Evolutionary conservation across 2,888 invertebrate species (phyloP).

Genomic region (Portevinia maculata): DNA sequence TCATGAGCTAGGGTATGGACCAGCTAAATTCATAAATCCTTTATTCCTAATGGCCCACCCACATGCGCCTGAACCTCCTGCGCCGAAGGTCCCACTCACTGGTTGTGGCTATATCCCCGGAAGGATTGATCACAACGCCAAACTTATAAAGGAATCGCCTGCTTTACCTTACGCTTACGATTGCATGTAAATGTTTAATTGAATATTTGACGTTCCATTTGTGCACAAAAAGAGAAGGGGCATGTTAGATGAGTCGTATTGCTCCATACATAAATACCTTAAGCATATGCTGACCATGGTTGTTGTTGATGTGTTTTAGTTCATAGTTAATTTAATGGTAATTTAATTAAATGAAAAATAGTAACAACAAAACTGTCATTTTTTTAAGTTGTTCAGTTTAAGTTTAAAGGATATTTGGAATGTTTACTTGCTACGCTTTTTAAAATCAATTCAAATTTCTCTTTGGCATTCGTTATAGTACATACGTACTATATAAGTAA

Average conservation of each 20-base stretch:
- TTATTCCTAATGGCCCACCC: slow-evolving; percentile 74
- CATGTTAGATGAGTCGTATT: slow-evolving; percentile 19
- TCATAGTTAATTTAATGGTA: slow-evolving; percentile 32
- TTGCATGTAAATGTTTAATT: slow-evolving; percentile 56
- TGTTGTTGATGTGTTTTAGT: slow-evolving; percentile 70
- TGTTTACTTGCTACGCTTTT: too few species aligned
- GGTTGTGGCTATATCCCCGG: slow-evolving; percentile 80
- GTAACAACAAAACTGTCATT: too few species aligned
- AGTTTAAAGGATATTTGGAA: too few species aligned
- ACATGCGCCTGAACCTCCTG: slow-evolving; percentile 27
- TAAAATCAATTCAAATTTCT: too few species aligned
- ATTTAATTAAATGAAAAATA: not conserved
- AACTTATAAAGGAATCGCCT: slow-evolving; percentile 47
- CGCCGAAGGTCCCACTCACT: not conserved
- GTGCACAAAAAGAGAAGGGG: slow-evolving; percentile 31
- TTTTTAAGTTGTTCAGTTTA: too few species aligned
- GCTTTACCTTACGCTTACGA: slow-evolving; percentile 29
- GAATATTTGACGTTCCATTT: slow-evolving; percentile 16
- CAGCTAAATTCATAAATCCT: slow-evolving; percentile 81
- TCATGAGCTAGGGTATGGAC: slow-evolving; percentile 83
- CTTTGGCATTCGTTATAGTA: too few species aligned
- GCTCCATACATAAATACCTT: slow-evolving; percentile 54
- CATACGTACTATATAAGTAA: too few species aligned
- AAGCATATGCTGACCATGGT: slow-evolving; percentile 59
- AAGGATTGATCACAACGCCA: slow-evolving; percentile 76